Percentiles rank a stretch among this genome's conserved stretches.
phyloP scores from a whole-genome alignment of 2,113 vertebrate species.

The Drymodes brunneopygia region DNA sequence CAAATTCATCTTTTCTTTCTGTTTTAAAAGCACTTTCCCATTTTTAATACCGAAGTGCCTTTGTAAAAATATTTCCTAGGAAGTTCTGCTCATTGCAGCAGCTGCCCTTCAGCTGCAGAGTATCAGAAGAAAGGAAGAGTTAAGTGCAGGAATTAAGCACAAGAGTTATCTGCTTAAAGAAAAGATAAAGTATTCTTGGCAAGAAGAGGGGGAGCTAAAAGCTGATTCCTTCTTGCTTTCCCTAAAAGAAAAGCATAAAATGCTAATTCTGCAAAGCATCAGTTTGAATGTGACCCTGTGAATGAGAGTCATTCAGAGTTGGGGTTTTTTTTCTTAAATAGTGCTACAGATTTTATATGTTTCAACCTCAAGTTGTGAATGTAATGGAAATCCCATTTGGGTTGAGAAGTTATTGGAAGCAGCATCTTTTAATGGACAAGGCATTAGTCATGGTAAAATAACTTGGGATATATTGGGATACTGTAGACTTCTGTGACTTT shows the following conservation, averaged over 20 bases:
- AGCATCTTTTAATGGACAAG: background rate
- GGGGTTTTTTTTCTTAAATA: background rate
- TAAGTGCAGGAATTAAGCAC: background rate
- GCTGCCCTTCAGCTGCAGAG: background rate
- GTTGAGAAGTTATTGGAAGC: background rate
- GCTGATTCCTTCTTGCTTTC: background rate
- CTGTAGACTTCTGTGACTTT: background rate
- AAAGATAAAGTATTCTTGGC: background rate
- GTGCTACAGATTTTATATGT: background rate
- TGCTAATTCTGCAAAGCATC: background rate
- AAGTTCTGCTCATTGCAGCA: background rate
- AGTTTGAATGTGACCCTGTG: background rate
- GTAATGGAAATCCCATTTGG: background rate
- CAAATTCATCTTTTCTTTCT: background rate
- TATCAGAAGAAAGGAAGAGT: background rate
- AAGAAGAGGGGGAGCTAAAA: background rate
- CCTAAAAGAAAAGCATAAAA: background rate
- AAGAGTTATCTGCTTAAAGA: background rate
- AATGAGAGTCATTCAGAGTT: background rate
- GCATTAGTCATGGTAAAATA: background rate
- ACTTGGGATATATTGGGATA: background rate
- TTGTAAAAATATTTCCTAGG: background rate
- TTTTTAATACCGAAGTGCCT: background rate
- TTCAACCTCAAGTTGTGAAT: background rate
- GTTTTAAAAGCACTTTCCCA: background rate